Conservation (phyloP, 2,797 vertebrate species). For the Forpus xanthops region DNA sequence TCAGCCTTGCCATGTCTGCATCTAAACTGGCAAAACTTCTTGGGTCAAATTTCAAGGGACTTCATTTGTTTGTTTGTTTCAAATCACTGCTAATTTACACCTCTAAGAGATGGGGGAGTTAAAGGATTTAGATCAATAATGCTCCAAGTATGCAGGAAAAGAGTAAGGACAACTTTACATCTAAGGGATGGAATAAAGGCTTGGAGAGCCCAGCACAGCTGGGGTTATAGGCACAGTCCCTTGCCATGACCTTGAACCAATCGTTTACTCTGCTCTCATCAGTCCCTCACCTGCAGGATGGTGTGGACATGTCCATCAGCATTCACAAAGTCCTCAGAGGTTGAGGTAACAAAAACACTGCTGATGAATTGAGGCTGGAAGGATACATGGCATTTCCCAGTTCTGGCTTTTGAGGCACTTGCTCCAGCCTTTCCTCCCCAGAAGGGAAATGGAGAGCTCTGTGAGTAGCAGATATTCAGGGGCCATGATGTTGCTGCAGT, state of each 20-base stretch:
- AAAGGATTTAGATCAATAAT: background rate
- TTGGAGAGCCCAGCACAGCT: background rate
- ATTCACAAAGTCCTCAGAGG: background rate
- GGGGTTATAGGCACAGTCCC: background rate
- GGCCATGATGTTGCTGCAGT: rapidly evolving
- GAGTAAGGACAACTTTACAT: background rate
- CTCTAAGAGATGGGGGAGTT: background rate
- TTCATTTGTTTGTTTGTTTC: background rate
- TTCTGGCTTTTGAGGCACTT: background rate
- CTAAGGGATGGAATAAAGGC: rapidly evolving
- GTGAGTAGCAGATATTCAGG: rapidly evolving
- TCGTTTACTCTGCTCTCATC: background rate
- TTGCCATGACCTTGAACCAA: background rate
- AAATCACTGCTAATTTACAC: background rate
- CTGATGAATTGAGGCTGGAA: background rate
- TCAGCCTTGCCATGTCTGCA: background rate
- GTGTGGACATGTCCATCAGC: rapidly evolving
- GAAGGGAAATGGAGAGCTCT: background rate
- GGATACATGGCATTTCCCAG: background rate
- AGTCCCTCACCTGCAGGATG: background rate
- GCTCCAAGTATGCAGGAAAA: background rate
- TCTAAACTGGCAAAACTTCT: background rate
- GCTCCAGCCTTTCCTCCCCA: background rate
- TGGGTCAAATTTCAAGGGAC: background rate
- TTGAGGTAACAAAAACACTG: rapidly evolving